phyloP scores from a whole-genome alignment of 2,888 invertebrate genomes.

The Macrosiphum euphorbiae region DNA sequence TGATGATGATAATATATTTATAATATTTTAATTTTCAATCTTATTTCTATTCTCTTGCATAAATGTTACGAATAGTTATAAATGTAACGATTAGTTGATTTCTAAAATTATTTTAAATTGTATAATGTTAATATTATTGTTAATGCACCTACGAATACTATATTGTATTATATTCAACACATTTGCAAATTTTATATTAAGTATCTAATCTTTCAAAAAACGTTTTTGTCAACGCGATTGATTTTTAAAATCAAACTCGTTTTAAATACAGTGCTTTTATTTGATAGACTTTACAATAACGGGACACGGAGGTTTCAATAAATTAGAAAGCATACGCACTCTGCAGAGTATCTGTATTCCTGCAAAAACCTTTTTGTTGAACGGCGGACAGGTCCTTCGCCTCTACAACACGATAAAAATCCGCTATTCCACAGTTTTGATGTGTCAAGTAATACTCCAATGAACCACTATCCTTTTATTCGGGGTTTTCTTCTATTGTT shows the following conservation, averaged over 20 bases:
- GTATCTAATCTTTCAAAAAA: neutral
- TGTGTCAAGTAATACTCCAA: constrained; percentile 25
- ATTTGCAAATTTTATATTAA: neutral
- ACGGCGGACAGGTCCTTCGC: neutral
- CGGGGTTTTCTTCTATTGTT: constrained; percentile 44
- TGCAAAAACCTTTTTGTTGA: constrained; percentile 34
- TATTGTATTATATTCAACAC: neutral
- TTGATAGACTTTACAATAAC: neutral
- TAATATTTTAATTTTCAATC: neutral
- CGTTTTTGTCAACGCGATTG: neutral
- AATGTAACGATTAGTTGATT: neutral
- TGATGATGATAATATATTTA: neutral
- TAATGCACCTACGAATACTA: neutral
- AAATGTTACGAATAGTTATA: too few relatives aligned
- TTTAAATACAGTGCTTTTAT: neutral
- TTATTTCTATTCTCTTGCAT: neutral
- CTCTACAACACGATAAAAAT: constrained; percentile 7
- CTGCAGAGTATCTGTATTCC: neutral
- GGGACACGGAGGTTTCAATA: neutral
- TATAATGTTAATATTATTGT: neutral
- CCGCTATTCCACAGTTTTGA: neutral
- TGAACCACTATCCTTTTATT: neutral
- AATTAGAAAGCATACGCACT: constrained; percentile 23
- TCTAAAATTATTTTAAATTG: neutral
- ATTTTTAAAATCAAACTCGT: constrained; percentile 8